Evolutionary conservation across 2,113 vertebrate genomes (phyloP).

Genomic region (Jaculus jaculus): DNA sequence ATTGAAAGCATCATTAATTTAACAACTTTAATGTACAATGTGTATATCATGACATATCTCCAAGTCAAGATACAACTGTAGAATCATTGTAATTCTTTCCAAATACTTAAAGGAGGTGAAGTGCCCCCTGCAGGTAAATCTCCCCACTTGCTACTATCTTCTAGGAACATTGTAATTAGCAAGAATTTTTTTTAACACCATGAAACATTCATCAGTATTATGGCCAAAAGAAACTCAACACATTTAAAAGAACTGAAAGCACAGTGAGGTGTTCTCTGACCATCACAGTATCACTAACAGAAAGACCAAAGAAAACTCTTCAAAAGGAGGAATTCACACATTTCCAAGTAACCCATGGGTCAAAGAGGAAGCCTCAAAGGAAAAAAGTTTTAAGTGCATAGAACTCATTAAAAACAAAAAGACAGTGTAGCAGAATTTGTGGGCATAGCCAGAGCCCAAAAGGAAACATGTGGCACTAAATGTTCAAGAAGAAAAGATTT

Average conservation of each 20-base stretch:
- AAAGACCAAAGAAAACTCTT: background rate
- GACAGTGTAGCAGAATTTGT: background rate
- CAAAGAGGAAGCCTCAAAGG: background rate
- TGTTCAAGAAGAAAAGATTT: background rate
- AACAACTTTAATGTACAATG: background rate
- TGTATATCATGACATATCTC: background rate
- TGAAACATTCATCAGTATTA: background rate
- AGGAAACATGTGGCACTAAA: background rate
- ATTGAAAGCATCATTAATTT: background rate
- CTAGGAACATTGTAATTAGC: background rate
- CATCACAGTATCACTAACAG: background rate
- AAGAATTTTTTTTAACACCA: conserved; percentile 1
- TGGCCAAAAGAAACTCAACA: background rate
- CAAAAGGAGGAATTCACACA: background rate
- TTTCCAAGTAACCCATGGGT: background rate
- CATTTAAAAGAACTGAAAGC: background rate
- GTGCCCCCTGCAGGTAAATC: background rate
- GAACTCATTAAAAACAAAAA: background rate
- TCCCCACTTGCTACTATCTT: background rate
- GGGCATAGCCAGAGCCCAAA: background rate
- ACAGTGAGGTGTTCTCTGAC: background rate
- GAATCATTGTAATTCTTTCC: background rate
- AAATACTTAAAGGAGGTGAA: background rate
- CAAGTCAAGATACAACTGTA: background rate
- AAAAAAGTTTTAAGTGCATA: background rate